Evolutionary conservation across 2,113 vertebrate genomes (phyloP).

Genomic region (Talpa occidentalis): DNA sequence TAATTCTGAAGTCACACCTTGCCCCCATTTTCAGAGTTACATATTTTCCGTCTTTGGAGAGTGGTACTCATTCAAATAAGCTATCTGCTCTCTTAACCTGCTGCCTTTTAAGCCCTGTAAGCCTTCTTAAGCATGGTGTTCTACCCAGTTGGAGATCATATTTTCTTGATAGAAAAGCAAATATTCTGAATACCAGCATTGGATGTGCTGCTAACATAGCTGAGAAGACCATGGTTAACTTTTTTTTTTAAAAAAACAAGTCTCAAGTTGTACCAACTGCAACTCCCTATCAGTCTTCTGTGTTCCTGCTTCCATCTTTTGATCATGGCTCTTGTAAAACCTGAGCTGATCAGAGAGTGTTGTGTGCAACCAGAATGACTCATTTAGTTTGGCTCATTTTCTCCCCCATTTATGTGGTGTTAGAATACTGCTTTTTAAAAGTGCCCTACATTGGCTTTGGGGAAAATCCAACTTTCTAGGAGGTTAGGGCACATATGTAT

Average conservation of each 20-base stretch:
- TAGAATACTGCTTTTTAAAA: slow-evolving; percentile 25
- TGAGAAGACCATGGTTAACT: not conserved
- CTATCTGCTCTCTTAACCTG: not conserved
- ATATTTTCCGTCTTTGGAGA: not conserved
- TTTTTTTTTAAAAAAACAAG: not conserved
- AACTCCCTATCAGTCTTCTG: not conserved
- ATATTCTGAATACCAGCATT: not conserved
- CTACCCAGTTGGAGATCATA: not conserved
- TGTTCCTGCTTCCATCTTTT: not conserved
- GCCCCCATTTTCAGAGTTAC: not conserved
- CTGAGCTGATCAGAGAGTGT: not conserved
- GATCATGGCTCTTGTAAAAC: slow-evolving; percentile 18
- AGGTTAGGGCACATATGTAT: not conserved
- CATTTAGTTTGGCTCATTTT: not conserved
- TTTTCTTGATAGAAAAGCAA: slow-evolving; percentile 23
- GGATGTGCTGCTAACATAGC: not conserved
- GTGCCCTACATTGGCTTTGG: not conserved
- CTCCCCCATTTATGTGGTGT: not conserved
- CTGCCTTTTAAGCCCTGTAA: not conserved
- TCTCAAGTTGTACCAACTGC: not conserved
- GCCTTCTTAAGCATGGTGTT: not conserved
- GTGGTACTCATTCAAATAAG: not conserved
- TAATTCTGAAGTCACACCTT: not conserved
- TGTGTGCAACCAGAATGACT: not conserved
- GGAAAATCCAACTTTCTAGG: not conserved